Base-by-base conservation (phyloP, 1,140 invertebrate species). In the Lysiphlebus fabarum region DNA sequence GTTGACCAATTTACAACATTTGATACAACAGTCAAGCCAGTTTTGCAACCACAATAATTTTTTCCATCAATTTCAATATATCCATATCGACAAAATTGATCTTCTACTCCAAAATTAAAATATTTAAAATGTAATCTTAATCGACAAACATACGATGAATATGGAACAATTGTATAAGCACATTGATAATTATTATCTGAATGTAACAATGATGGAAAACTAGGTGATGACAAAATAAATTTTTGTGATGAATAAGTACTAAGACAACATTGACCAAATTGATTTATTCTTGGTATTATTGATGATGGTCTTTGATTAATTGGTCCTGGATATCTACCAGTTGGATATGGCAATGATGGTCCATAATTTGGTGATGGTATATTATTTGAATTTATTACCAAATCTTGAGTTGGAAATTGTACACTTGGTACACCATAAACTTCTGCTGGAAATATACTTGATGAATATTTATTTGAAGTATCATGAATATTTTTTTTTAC, bases 21-120 rank as follows among this genome's bases (percentile, higher is more conserved):
- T 0, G 66, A 58, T 12, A 63, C 71, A 12, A 82, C 64, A 38
- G 77, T 77, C 26, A 80, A 66, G 6, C 81, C 81, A 1, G 76
- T 80, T 14, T 78, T 78, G 56, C 84, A 86, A 0, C 84, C 84
- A 63, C 84, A 85, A 33, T 82, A 75, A 9, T 72, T 70, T 65
- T 78, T 80, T 1, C 81, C 82, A 60, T 84, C 82, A 3, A 85
- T 67, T 65, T 84, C 79, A 4, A 86, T 53, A 56, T 76, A 82
- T 11, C 82, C 82, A 5, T 79, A 70, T 1, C 53, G 61, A 48
- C 84, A 85, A 36, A 62, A 71, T 10, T 62, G 61, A 36, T 78
- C 68, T 1, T 74, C 66, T 0, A 58, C 62, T 0, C 83, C 84
- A 33, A 82, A 70, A 62, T 81, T 81, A 56, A 85, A 85, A 65